Evolutionary conservation across 2,113 vertebrate species (phyloP).

Genomic region (Platycercus adscitus): DNA sequence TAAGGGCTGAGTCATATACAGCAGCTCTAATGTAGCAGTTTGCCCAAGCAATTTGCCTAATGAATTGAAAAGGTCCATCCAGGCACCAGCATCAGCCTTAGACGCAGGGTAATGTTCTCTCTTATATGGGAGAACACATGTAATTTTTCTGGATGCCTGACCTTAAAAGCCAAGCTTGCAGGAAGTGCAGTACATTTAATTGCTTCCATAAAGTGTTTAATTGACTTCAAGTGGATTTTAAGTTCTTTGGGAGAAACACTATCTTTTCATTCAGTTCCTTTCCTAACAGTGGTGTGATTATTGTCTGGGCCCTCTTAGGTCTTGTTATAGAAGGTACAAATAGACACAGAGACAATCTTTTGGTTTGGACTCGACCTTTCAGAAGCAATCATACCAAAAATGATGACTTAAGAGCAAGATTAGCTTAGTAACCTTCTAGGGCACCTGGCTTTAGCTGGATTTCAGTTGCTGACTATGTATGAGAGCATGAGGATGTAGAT

Average conservation of each 20-base stretch:
- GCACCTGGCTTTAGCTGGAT: not conserved
- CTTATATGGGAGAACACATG: not conserved
- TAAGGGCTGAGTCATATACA: not conserved
- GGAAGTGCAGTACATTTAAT: not conserved
- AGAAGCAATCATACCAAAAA: not conserved
- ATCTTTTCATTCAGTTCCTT: not conserved
- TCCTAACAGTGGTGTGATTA: not conserved
- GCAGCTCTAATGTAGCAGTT: not conserved
- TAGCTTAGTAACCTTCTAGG: not conserved
- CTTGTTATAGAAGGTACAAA: not conserved
- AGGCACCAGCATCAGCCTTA: not conserved
- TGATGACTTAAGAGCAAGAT: not conserved
- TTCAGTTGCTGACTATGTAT: not conserved
- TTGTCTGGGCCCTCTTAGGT: not conserved
- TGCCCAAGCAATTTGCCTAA: not conserved
- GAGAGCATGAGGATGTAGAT: not conserved
- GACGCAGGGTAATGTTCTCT: not conserved
- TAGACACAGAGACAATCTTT: no score
- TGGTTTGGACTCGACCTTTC: not conserved
- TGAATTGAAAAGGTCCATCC: not conserved
- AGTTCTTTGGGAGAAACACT: not conserved
- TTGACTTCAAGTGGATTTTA: not conserved
- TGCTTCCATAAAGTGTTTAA: not conserved
- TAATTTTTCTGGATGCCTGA: not conserved
- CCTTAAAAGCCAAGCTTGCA: not conserved